Conservation (phyloP, 2,888 invertebrate genomes). For the Boloria selene region DNA sequence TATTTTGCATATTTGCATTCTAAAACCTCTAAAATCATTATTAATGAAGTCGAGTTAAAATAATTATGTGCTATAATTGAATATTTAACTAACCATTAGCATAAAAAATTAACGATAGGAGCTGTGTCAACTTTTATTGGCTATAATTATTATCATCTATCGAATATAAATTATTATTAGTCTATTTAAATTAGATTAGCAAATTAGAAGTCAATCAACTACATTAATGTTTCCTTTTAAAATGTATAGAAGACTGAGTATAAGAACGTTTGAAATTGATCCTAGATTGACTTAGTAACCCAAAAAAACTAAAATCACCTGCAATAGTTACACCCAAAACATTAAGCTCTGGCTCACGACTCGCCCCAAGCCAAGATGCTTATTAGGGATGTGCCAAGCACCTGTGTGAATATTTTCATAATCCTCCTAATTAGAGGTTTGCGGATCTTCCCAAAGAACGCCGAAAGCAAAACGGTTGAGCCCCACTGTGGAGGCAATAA, state of each 20-base stretch:
- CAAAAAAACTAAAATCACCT: conserved; percentile 67
- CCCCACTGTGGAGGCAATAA: conserved; percentile 79
- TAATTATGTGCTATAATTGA: background rate
- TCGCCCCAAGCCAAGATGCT: conserved; percentile 76
- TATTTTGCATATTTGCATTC: too few relatives aligned
- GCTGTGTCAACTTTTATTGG: too few relatives aligned
- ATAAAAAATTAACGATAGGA: too few relatives aligned
- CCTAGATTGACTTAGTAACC: conserved; percentile 65
- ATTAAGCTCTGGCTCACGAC: conserved; percentile 72
- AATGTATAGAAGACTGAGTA: background rate
- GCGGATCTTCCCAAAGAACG: conserved; percentile 77
- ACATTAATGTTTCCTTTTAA: background rate
- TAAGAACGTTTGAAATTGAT: conserved; percentile 43
- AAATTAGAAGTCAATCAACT: too few relatives aligned
- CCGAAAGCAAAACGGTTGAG: conserved; percentile 71
- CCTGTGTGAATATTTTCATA: conserved; percentile 82
- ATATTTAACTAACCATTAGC: too few relatives aligned
- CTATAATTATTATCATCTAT: too few relatives aligned
- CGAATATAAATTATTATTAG: too few relatives aligned
- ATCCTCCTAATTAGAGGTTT: conserved; percentile 81
- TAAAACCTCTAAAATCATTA: too few relatives aligned
- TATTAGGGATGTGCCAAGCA: conserved; percentile 77
- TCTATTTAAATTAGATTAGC: too few relatives aligned
- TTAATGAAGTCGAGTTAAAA: background rate
- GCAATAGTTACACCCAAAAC: conserved; percentile 74